phyloP scores from a whole-genome alignment of 1,140 invertebrate genomes.

The Trialeurodes vaporariorum region DNA sequence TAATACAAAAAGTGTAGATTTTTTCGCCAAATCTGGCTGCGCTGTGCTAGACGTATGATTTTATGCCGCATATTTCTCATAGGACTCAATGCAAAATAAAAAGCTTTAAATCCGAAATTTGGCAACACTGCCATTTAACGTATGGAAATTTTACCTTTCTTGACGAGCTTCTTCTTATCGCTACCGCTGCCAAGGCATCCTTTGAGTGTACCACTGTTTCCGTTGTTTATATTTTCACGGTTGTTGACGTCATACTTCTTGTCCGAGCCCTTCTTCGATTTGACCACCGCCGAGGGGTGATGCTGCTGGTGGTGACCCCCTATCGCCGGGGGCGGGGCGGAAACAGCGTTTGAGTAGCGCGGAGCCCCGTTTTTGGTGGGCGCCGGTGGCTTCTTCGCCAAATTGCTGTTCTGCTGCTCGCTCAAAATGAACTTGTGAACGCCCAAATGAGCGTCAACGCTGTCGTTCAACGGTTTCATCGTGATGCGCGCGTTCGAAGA shows the following conservation, averaged over 20 bases:
- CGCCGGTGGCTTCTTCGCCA: neutral
- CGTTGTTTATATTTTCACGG: neutral
- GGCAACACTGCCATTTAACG: no score
- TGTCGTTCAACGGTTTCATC: neutral
- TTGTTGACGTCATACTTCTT: neutral
- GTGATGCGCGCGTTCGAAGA: no score
- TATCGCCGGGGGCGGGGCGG: no score
- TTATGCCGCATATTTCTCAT: no score
- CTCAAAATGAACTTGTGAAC: neutral
- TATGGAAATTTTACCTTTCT: neutral
- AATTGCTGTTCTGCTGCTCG: neutral
- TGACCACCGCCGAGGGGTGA: no score
- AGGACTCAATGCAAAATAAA: no score
- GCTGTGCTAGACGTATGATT: no score
- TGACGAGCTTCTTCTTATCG: neutral
- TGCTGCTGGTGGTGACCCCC: no score
- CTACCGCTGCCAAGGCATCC: neutral
- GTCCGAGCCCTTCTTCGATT: neutral
- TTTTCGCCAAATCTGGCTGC: no score
- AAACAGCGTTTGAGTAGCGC: neutral
- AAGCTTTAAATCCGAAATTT: no score
- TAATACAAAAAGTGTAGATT: no score
- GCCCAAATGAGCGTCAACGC: neutral
- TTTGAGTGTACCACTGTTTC: neutral
- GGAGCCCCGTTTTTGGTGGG: neutral